Evolutionary conservation across 1,140 invertebrate genomes (phyloP), one percentile per base, ranked within the genome.

Genomic region (Procambarus virginalis): DNA sequence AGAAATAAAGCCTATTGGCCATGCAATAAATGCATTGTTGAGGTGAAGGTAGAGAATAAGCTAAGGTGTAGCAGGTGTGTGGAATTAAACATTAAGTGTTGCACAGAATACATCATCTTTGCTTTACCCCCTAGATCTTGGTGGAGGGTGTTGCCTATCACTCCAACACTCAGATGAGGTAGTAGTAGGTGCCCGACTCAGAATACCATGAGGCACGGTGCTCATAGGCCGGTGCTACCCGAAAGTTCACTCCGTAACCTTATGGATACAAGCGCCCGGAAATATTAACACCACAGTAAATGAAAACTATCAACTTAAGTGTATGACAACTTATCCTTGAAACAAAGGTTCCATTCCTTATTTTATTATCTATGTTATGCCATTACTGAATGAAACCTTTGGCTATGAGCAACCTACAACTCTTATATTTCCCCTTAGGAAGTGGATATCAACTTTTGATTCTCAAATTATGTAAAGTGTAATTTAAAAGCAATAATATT

Each of bases 191-290:
- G 73, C 46, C 64, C 9, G 82, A 49, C 82, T 84, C 68, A 75
- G 58, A 73, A 49, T 75, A 84, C 82, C 82, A 84, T 34, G 82
- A 84, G 64, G 82, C 68, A 55, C 22, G 82, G 46, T 68, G 82
- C 46, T 84, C 82, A 73, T 51, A 51, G 45, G 70, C 68, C 22
- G 82, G 82, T 60, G 82, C 82, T 48, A 84, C 82, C n/a, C 82
- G 82, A 84, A 75, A 73, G 82, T 84, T 84, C 82, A 46, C 68
- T 51, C 48, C 82, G 48, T 75, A 64, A 84, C 82, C 82, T 84
- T 84, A 22, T 76, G 82, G 82, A 55, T 48, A 84, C 60, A 68
- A 68, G 22, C 58, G 46, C 80, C 60, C 58, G 58, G 58, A 82
- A 68, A 46, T 45, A 20, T 73, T 73, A 73, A 34, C 68, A 34